Evolutionary conservation across 2,113 vertebrate species (phyloP).

Genomic region (Hassar affinis): DNA sequence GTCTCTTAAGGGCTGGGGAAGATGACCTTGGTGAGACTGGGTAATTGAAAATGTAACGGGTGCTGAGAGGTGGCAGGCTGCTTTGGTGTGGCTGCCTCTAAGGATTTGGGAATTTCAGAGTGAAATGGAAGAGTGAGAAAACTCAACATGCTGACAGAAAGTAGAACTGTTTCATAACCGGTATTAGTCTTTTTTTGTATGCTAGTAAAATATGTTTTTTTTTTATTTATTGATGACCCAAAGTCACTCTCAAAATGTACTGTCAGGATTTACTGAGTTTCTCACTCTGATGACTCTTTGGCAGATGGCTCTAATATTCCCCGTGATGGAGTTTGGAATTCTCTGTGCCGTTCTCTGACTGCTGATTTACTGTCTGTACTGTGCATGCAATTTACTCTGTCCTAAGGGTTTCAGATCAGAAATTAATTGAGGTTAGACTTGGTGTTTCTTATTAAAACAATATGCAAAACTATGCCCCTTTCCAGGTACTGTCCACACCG

Average conservation of each 20-base stretch:
- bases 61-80: constrained; percentile 10
- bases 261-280: background rate
- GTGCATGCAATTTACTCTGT: background rate
- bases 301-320: background rate
- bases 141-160: constrained; percentile 10
- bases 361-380: background rate
- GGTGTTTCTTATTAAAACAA: background rate
- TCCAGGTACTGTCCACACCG: no score
- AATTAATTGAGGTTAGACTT: background rate
- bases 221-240: background rate
- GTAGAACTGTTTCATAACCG: background rate
- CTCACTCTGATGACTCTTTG: background rate
- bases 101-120: background rate
- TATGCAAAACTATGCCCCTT: background rate
- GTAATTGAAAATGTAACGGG: constrained; percentile 40
- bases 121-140: constrained; percentile 16
- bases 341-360: background rate
- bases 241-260: background rate
- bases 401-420: background rate
- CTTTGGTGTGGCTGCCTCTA: background rate
- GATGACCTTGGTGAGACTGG: constrained; percentile 13
- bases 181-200: background rate
- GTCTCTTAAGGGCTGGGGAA: constrained; percentile 7
- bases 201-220: background rate
- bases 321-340: background rate